Evolutionary conservation across 2,113 vertebrate genomes (phyloP).

Genomic region (Dicrurus megarhynchus): DNA sequence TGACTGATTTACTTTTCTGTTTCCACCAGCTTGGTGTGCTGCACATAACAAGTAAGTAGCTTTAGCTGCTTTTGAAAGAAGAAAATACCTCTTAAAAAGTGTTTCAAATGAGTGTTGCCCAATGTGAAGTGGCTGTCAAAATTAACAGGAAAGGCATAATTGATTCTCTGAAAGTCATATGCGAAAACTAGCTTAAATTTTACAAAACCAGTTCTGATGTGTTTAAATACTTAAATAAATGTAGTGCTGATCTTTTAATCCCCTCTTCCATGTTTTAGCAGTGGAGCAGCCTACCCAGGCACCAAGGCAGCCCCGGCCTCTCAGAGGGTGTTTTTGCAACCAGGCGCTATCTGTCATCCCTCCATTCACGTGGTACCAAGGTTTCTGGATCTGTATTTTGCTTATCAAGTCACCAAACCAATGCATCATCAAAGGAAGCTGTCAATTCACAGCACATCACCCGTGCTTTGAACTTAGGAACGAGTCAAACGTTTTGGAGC

Average conservation of each 20-base stretch:
- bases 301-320: background rate
- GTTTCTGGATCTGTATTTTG: background rate
- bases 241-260: constrained; percentile 15
- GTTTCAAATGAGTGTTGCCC: constrained; percentile 3
- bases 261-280: background rate
- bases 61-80: constrained; percentile 31
- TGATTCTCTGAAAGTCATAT: background rate
- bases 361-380: background rate
- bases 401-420: background rate
- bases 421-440: constrained; percentile 10
- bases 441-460: background rate
- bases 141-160: background rate
- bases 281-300: background rate
- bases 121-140: background rate
- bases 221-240: constrained; percentile 22
- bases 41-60: constrained; percentile 2
- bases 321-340: background rate
- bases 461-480: constrained; percentile 27
- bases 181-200: background rate
- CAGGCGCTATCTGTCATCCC: background rate
- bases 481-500: background rate
- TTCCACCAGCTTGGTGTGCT: constrained; percentile 1
- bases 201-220: background rate
- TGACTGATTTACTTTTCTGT: constrained; percentile 36
- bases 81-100: constrained; percentile 13